A percentile compares a stretch with the other conserved stretches of the same genome.
These are phyloP conservation scores for Dryas iulia DNA, from an alignment of 1,140 invertebrate species.

Conservation along the genomic window DNA sequence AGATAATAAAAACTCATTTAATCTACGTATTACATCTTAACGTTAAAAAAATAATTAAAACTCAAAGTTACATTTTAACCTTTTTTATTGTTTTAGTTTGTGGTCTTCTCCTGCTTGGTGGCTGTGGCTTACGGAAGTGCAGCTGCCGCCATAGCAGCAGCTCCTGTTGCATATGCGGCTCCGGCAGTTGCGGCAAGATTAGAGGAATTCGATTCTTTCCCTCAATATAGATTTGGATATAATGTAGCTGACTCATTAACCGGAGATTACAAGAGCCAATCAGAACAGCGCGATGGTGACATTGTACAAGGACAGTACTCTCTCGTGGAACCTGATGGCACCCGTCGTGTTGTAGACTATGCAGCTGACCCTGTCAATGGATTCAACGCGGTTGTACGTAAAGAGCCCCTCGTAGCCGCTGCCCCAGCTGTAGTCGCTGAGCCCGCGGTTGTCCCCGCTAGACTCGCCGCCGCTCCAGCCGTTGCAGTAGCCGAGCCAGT, in stretches of 20 bases:
- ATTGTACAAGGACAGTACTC: conserved; percentile 82
- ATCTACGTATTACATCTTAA: no score
- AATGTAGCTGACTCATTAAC: conserved; percentile 82
- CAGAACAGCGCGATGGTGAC: conserved; percentile 83
- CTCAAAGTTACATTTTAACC: background rate
- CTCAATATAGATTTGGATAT: conserved; percentile 83
- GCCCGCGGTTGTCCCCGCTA: conserved; percentile 41
- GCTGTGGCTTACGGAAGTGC: conserved; percentile 59
- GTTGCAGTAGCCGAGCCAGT: conserved; percentile 52
- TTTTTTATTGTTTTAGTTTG: conserved; percentile 51
- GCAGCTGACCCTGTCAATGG: conserved; percentile 80
- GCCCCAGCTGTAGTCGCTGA: background rate
- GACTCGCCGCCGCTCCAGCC: conserved; percentile 56
- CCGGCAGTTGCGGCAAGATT: conserved; percentile 65
- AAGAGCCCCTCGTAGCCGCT: conserved; percentile 49
- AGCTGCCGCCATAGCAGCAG: conserved; percentile 57
- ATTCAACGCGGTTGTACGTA: background rate
- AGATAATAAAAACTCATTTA: background rate
- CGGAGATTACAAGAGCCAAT: conserved; percentile 83
- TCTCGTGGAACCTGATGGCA: conserved; percentile 82
- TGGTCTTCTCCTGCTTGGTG: conserved; percentile 62
- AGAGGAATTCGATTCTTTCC: conserved; percentile 81
- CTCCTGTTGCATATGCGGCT: conserved; percentile 56
- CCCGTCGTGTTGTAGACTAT: conserved; percentile 53
- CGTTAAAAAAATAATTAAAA: no score